Base-by-base conservation (phyloP, 2,888 invertebrate species). In the Tanypteryx hageni region DNA sequence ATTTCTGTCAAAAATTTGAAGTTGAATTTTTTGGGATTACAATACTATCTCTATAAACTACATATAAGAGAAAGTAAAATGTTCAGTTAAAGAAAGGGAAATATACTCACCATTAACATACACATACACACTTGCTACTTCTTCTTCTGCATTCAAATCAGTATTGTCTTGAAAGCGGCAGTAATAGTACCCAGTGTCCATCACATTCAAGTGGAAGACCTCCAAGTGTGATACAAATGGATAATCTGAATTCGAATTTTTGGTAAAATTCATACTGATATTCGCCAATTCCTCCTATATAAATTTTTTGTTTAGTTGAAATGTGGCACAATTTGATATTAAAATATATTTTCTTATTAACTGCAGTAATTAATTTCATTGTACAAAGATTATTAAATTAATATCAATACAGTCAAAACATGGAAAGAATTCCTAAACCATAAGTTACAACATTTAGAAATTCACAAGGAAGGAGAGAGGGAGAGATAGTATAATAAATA, bases 81-180 rank as follows among this genome's bases (percentile, higher is more conserved):
- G n/a, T n/a, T n/a, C n/a, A n/a, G n/a, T n/a, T n/a, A n/a, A n/a
- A n/a, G n/a, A 11, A 14, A 56, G 18, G 11, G 14, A 8, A 8
- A 44, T 11, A 0, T 86, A 93, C 94, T 94, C 94, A 96, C 96
- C 96, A 94, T 96, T 95, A 0, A 96, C 96, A 94, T 95, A 96
- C 14, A 96, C 93, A 94, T 96, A 96, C 57, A 96, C 95, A 16
- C 94, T 94, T n/a, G 95, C 95, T 16, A 95, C 95, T 27, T 94
- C 94, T 86, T 94, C 94, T 18, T 94, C 93, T 86, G 95, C 94
- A 22, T 95, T 94, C 84, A 95, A 92, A 91, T 95, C 94, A 4
- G 94, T 94, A 5, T 94, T 93, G 16, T 94, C 94, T n/a, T 94
- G 94, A 31, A 95, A 95, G 92, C 94, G 94, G 93, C 95, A 95